phyloP scores from a whole-genome alignment of 1,140 invertebrate species.

The Paraescarpia echinospica region DNA sequence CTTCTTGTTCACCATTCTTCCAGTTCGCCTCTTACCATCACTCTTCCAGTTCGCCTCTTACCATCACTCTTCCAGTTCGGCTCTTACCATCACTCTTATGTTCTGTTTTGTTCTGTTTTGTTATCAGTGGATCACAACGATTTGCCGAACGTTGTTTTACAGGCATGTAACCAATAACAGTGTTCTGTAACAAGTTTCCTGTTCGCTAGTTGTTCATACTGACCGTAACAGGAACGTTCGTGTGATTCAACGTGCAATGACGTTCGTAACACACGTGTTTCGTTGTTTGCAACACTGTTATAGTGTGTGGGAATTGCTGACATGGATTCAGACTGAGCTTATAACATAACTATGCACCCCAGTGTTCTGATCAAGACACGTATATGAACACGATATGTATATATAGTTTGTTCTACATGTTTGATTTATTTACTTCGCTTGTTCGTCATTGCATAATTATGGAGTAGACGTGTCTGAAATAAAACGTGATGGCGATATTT shows the following conservation, averaged over 20 bases:
- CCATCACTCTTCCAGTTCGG: neutral
- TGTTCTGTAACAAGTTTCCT: neutral
- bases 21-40: neutral
- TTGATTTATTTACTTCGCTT: neutral
- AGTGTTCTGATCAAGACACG: neutral
- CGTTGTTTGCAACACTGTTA: neutral
- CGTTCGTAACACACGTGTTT: neutral
- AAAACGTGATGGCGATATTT: neutral
- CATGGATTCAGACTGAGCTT: neutral
- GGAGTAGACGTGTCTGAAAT: neutral
- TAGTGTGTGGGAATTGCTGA: neutral
- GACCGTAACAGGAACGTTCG: neutral
- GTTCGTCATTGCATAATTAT: neutral
- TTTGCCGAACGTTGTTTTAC: neutral
- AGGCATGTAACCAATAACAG: neutral
- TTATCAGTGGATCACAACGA: neutral
- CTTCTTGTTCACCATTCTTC: neutral
- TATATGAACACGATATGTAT: neutral
- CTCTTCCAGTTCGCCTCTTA: neutral
- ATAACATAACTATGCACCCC: neutral
- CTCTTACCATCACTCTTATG: neutral
- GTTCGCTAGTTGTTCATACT: neutral
- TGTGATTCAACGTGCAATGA: neutral
- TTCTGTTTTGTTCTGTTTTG: neutral
- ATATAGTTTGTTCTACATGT: neutral